Base-by-base conservation (phyloP, 2,888 invertebrate species). In the Pterostichus madidus region DNA sequence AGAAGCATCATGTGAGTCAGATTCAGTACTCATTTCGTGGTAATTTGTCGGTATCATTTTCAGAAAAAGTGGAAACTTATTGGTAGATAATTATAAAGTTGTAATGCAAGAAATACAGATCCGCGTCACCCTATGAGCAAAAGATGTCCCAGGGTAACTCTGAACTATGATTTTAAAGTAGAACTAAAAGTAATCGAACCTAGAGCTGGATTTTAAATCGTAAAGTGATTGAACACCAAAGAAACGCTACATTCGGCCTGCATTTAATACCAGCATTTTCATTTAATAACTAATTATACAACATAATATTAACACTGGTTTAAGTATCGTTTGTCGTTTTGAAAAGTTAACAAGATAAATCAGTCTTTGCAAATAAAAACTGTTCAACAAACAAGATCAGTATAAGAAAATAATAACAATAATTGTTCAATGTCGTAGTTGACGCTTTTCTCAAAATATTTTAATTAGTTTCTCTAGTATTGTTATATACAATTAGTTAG, bases 161-260 rank as follows among this genome's bases (percentile, higher is more conserved):
- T 64, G 17, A n/a, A 64, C 13, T 35, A 35, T 64, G 35, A 75
- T 75, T 52, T 73, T 52, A 13, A 75, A 46, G 35, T 49, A 73
- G 68, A 59, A 59, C 59, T 68, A 39, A 8, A 75, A 75, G 52
- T 75, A 75, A 75, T 75, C 49, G 75, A 75, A 75, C 52, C 39
- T 75, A 75, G 75, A 75, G 49, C 75, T 75, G 75, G 11, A 75
- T 75, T 75, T 75, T 75, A 49, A 52, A 49, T 49, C 49, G 13
- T 75, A 31, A 8, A 75, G 75, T 75, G 75, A 75, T 75, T 75
- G 31, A 75, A 75, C 75, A 75, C 75, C 75, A 75, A 75, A 75
- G 75, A 75, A 75, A 52, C 52, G 31, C 49, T 75, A 49, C 24
- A 52, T 75, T 75, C 32, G 39, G 52, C 75, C 49, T 31, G 49